A percentile compares a stretch with the other conserved stretches of the same genome.
These are phyloP conservation scores for Tipula helvola DNA, from an alignment of 2,888 invertebrate species.

Conservation along the genomic window DNA sequence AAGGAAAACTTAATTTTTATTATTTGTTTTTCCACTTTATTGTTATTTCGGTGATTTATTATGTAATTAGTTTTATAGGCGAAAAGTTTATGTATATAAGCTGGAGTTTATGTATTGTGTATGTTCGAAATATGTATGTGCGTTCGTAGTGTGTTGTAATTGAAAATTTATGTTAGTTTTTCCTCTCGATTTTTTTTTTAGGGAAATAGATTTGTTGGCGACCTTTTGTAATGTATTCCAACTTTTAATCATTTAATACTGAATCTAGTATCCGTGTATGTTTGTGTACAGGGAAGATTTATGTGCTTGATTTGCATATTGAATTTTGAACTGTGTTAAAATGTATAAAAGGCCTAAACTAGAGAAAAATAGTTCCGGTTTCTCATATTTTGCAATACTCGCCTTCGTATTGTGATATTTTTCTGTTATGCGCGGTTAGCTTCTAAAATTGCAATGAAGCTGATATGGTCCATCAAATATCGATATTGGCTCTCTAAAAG, in stretches of 20 bases:
- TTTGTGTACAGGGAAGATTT: background rate
- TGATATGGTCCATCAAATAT: too few species aligned
- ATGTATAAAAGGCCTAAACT: too few species aligned
- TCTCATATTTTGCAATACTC: too few species aligned
- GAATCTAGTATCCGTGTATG: background rate
- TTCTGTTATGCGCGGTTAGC: too few species aligned
- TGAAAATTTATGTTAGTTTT: background rate
- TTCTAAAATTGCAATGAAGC: too few species aligned
- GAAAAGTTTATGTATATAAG: background rate
- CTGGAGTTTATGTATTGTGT: background rate
- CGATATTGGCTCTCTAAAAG: too few species aligned
- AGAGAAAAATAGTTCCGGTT: too few species aligned
- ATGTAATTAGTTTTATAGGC: slow-evolving; percentile 4
- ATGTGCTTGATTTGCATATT: background rate
- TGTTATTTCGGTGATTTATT: slow-evolving; percentile 4
- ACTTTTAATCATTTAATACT: background rate
- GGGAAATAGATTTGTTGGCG: background rate
- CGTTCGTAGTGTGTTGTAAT: background rate
- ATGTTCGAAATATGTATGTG: background rate
- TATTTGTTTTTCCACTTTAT: slow-evolving; percentile 4
- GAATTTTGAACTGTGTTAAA: background rate
- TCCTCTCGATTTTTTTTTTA: background rate
- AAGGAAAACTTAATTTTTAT: background rate
- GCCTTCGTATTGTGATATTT: too few species aligned
- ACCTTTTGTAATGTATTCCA: background rate